Evolutionary conservation across 2,797 vertebrate genomes (phyloP).

Genomic region (Molossus alvarezi): DNA sequence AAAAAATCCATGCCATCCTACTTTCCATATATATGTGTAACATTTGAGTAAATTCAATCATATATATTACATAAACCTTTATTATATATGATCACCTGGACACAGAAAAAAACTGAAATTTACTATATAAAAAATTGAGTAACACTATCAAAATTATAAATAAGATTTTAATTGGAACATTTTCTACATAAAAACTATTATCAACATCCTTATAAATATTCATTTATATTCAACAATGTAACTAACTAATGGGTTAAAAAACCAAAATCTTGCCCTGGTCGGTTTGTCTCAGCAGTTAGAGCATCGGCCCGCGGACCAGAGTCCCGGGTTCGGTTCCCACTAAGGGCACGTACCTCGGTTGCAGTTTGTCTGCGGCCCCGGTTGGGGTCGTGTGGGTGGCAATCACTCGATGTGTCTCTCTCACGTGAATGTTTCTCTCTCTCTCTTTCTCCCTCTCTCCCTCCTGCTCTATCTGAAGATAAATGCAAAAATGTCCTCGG

Average conservation of each 20-base stretch:
- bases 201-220: not conserved
- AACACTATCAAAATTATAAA: constrained; percentile 54
- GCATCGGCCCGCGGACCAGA: no score
- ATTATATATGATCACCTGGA: not conserved
- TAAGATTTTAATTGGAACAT: constrained; percentile 61
- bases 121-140: not conserved
- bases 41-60: not conserved
- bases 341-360: no score
- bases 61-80: not conserved
- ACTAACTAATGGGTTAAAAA: not conserved
- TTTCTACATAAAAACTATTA: constrained; percentile 56
- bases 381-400: no score
- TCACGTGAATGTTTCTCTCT: no score
- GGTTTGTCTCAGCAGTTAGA: no score
- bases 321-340: no score
- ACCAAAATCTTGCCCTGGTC: not conserved
- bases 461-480: no score
- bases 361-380: no score
- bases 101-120: constrained; percentile 45
- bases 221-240: constrained; percentile 27
- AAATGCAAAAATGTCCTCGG: no score
- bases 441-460: no score
- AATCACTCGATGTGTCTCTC: no score
- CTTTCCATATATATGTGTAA: not conserved
- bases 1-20: not conserved